Percentiles rank a stretch among this genome's conserved stretches.
phyloP scores from a whole-genome alignment of 2,113 vertebrate genomes.

The Peromyscus californicus region DNA sequence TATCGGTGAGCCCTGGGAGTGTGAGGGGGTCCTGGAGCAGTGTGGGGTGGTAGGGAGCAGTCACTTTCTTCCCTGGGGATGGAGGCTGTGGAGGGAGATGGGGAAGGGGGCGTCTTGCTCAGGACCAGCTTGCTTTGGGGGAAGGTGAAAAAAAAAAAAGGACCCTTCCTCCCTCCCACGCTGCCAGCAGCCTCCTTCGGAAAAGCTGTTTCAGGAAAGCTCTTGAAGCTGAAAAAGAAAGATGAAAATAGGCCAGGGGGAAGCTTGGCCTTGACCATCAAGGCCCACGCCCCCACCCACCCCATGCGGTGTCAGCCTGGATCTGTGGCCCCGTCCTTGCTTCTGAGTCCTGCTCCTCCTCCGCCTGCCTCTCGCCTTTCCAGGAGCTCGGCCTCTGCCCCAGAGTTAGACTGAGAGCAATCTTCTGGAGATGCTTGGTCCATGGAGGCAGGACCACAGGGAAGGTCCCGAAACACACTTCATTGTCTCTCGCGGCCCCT shows the following conservation, averaged over 20 bases:
- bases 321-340: fast-evolving
- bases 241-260: slow-evolving; percentile 67
- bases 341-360: neutral
- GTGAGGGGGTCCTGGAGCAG: neutral
- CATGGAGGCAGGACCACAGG: no score
- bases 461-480: neutral
- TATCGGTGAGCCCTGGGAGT: slow-evolving; percentile 89
- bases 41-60: neutral
- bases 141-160: slow-evolving; percentile 48
- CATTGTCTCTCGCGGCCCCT: no score
- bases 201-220: slow-evolving; percentile 77
- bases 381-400: neutral
- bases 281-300: slow-evolving; percentile 20
- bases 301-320: slow-evolving; percentile 36
- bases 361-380: neutral
- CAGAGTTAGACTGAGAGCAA: neutral
- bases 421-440: neutral
- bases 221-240: slow-evolving; percentile 26
- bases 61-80: slow-evolving; percentile 35
- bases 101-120: slow-evolving; percentile 22
- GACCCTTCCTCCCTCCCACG: slow-evolving; percentile 68
- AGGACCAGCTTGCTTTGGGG: slow-evolving; percentile 67
- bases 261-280: slow-evolving; percentile 3
- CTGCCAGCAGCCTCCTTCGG: slow-evolving; percentile 74
- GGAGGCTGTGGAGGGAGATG: neutral